These are phyloP conservation scores for Clavelina lepadiformis DNA, from an alignment of 23 tunicate species.

Conservation along the genomic window DNA sequence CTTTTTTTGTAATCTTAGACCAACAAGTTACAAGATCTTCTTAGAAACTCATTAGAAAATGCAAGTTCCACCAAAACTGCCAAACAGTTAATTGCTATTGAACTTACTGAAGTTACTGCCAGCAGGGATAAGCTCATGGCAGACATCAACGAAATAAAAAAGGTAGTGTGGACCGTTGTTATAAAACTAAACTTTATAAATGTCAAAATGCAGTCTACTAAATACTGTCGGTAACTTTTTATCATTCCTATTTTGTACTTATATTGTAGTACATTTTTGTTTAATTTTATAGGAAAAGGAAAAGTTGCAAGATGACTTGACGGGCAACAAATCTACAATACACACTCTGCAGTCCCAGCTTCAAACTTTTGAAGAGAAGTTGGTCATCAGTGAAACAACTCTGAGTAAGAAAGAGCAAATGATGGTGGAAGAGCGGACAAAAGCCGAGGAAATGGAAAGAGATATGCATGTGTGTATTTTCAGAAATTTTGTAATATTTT, in stretches of 20 bases:
- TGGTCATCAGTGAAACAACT: conserved; percentile 23
- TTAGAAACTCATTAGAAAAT: conserved; percentile 44
- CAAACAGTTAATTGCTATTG: conserved; percentile 45
- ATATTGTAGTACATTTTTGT: no score
- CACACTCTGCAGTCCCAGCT: conserved; percentile 41
- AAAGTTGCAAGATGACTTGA: conserved; percentile 29
- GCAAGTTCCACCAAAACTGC: conserved; percentile 61
- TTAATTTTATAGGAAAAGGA: conserved; percentile 73
- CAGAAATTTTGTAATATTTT: background rate
- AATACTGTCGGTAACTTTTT: no score
- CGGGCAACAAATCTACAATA: conserved; percentile 22
- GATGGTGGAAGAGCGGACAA: conserved; percentile 17
- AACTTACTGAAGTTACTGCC: conserved; percentile 55
- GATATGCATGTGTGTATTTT: conserved; percentile 40
- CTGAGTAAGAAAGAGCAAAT: conserved; percentile 28
- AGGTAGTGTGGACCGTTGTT: conserved; percentile 12
- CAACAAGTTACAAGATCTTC: conserved; percentile 17
- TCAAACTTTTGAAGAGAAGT: conserved; percentile 41
- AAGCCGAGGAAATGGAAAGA: conserved; percentile 47
- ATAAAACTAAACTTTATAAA: no score
- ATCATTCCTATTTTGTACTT: no score
- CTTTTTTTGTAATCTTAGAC: conserved; percentile 8
- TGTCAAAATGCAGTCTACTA: no score
- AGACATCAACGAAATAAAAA: conserved; percentile 54
- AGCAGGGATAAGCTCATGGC: conserved; percentile 62